These are phyloP conservation scores for Spinibarbus caldwelli DNA, from an alignment of 2,797 vertebrate genomes.

Conservation along the genomic window DNA sequence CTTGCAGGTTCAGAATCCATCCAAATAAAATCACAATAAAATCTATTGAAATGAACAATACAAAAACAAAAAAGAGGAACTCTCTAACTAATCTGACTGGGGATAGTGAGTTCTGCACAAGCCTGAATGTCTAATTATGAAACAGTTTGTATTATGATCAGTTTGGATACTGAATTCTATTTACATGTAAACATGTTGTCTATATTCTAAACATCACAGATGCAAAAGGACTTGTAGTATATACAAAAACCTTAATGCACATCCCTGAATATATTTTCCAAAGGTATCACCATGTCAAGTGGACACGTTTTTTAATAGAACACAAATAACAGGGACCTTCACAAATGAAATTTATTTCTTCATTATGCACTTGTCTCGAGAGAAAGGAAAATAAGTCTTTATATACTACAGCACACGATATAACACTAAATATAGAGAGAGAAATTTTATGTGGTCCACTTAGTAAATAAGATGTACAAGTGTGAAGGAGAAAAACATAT, in stretches of 20 bases:
- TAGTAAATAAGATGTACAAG: constrained; percentile 25
- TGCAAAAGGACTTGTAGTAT: not conserved
- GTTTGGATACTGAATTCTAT: not conserved
- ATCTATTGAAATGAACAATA: not conserved
- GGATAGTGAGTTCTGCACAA: not conserved
- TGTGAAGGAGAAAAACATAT: not conserved
- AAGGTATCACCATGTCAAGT: not conserved
- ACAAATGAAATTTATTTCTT: constrained; percentile 23
- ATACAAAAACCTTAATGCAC: not conserved
- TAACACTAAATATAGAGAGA: constrained; percentile 17
- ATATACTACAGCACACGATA: constrained; percentile 2
- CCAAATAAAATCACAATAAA: not conserved
- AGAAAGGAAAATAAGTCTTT: not conserved
- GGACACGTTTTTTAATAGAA: not conserved
- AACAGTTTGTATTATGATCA: not conserved
- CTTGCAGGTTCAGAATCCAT: not conserved
- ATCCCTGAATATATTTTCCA: not conserved
- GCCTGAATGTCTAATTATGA: not conserved
- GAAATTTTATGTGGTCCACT: not conserved
- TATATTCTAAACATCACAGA: not conserved
- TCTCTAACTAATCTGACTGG: not conserved
- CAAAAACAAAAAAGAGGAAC: not conserved
- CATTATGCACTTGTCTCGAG: constrained; percentile 14
- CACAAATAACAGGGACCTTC: constrained; percentile 1
- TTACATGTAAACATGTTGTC: not conserved